Conservation (phyloP, 2,888 invertebrate genomes). For the Lagria hirta region DNA sequence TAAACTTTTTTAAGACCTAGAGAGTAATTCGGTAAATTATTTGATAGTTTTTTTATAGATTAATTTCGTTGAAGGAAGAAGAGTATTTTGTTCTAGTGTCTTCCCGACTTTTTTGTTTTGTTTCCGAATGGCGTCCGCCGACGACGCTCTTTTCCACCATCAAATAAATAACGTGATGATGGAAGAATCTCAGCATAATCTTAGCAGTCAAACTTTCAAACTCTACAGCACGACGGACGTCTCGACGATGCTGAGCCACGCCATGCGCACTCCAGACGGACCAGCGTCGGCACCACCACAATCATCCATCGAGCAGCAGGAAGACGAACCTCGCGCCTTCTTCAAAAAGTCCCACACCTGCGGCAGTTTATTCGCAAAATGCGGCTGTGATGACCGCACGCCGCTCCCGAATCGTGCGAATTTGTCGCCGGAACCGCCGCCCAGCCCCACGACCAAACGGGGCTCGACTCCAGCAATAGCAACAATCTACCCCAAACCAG, state of each 20-base stretch:
- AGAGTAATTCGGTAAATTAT: too few relatives aligned
- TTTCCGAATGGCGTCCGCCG: constrained; percentile 27
- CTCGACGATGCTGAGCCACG: constrained; percentile 43
- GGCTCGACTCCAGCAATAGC: constrained; percentile 26
- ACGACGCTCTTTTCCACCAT: too few relatives aligned
- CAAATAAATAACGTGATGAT: constrained; percentile 34
- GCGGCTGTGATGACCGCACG: constrained; percentile 43
- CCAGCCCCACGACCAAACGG: constrained; percentile 26
- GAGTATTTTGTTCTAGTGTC: too few relatives aligned
- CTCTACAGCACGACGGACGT: constrained; percentile 41
- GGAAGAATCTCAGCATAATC: constrained; percentile 28
- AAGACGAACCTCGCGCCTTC: constrained; percentile 30
- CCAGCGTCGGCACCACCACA: constrained; percentile 30
- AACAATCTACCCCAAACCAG: constrained; percentile 19
- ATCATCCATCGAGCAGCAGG: constrained; percentile 18
- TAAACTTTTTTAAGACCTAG: too few relatives aligned
- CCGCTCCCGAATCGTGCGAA: constrained; percentile 11
- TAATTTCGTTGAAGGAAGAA: too few relatives aligned
- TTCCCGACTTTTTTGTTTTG: too few relatives aligned
- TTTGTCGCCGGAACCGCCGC: constrained; percentile 24
- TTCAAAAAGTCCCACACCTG: constrained; percentile 52
- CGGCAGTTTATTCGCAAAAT: constrained; percentile 54
- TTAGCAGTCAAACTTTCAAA: constrained; percentile 34
- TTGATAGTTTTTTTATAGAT: constrained; percentile 32
- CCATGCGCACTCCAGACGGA: constrained; percentile 41